Evolutionary conservation across 2,888 invertebrate genomes (phyloP), one percentile per base, ranked within the genome.

Genomic region (Odiellus spinosus): DNA sequence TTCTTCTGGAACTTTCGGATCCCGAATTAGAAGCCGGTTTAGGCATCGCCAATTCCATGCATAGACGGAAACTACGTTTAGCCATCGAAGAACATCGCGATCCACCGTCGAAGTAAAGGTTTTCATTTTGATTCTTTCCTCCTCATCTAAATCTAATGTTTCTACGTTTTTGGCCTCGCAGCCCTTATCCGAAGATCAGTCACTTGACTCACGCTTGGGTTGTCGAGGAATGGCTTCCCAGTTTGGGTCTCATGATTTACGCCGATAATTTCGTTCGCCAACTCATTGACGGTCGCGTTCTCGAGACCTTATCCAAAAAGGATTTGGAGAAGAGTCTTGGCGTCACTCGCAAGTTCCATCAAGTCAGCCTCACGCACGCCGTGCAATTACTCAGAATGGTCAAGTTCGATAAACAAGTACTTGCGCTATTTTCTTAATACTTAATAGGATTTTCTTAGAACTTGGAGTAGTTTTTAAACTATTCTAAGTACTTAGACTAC

Each of bases 201-300:
- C 82, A 83, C 61, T 72, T 91, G 52, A 82, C 82, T 42, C 88
- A 90, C 66, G 84, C 84, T 15, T 93, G 91, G 90, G 87, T 91
- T 32, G 82, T 86, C 21, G 81, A 84, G 44, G 86, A 87, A 63
- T 91, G 90, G 87, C 68, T 93, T 56, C 84, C 86, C 1, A 88
- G 90, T 63, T 74, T 93, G 44, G 91, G 91, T 48, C 70, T 93
- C 47, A 77, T 86, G 10, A 80, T 48, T n/a, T 90, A 90, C 65
- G 79, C 82, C 0, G 84, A 87, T 59, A 80, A 78, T 43, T 91
- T 91, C 66, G 75, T 87, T 55, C 79, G 81, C 39, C 87, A 82
- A 60, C 75, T 91, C 67, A 86, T 93, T 17, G 91, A 93, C 66
- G 91, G 90, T 2, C 75, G 91, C 48, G 83, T 93, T 78, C 69